Base-by-base conservation (phyloP, 2,888 invertebrate genomes). In the Crioceris asparagi region DNA sequence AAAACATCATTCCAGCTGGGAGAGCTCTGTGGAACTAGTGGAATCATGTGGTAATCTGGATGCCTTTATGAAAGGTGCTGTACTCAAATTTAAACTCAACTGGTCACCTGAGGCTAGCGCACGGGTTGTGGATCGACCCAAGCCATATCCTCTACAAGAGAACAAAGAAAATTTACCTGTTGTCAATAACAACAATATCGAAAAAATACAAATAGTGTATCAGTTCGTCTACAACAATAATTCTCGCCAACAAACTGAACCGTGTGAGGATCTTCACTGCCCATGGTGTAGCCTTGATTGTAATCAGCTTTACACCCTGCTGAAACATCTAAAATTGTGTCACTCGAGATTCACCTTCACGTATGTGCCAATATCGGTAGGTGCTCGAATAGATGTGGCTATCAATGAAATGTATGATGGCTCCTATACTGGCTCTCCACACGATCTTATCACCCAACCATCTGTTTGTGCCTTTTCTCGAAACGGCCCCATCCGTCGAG, bases 211-310 rank as follows among this genome's bases (percentile, higher is more conserved):
- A 65, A 86, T 94, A 46, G 85, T 91, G 46, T 96, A 94, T 66
- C 93, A 94, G 67, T 96, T 96, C 68, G 75, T 92, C 50, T 93
- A 92, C 62, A 92, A 91, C 65, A 92, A 91, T 65, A 92, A 90
- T 61, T 88, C 87, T 29, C 72, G 92, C 30, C 94, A 94, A 59
- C 93, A 93, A 66, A 94, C 93, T 1, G 93, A 93, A 65, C 88
- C 91, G 7, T 83, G 90, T 45, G 86, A 88, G 56, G 91, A 93
- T 67, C 72, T 92, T 34, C 83, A 84, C 58, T 96, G 96, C 60
- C 94, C 96, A 1, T 96, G 94, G 94, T 96, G 96, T 62, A 84
- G 84, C 4, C 68, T 94, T 14, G 86, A 92, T 65, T 94, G 93
- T 55, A 77, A 81, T 36, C 75, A 80, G 21, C 70, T 96, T 15